Evolutionary conservation across 2,113 vertebrate species (phyloP), one percentile per base, ranked within the genome.

Genomic region (Anguilla rostrata): DNA sequence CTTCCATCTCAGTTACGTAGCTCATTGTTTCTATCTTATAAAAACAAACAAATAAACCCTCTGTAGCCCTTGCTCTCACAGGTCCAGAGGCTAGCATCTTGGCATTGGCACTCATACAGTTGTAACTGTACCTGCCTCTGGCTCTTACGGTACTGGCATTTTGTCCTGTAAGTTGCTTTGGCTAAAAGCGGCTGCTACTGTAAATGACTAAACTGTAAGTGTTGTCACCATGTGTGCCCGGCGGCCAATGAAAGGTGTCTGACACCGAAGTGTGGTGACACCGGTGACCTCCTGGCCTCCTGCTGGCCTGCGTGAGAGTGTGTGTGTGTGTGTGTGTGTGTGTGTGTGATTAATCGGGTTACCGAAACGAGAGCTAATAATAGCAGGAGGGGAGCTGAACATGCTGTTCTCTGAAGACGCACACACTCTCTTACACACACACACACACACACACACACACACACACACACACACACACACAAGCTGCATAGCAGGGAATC

Each of bases 291-390:
- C 9, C n/a, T 26, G 26, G 4, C n/a, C 2, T 26, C 71, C 71
- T 71, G 63, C 63, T 71, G 16, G 26, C 22, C 3, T 43, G 43
- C 7, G 43, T 43, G 43, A 5, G 3, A 3, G 43, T 46, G 43
- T 0, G 14, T 12, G 29, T 40, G 81, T 26, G 34, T 81, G 53
- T 39, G 49, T 84, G 83, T 63, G 66, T 82, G 71, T 86, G 75
- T 86, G 78, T 84, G 39, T 86, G 56, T 46, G 83, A 92, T 93
- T 93, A 92, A 92, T 93, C 78, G 82, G 88, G 92, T 90, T 93
- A 91, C 85, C 88, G 60, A 86, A 91, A 88, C 91, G 87, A 89
- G 80, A 88, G 83, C 88, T 91, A 92, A 93, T 92, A 91, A 92
- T 92, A 91, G 85, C 81, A 88, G 81, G 85, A 39, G 71, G 86